A percentile compares a stretch with the other conserved stretches of the same genome.
Evolutionary conservation across 2,888 invertebrate genomes (phyloP).

Genomic region (Dicycla oo): DNA sequence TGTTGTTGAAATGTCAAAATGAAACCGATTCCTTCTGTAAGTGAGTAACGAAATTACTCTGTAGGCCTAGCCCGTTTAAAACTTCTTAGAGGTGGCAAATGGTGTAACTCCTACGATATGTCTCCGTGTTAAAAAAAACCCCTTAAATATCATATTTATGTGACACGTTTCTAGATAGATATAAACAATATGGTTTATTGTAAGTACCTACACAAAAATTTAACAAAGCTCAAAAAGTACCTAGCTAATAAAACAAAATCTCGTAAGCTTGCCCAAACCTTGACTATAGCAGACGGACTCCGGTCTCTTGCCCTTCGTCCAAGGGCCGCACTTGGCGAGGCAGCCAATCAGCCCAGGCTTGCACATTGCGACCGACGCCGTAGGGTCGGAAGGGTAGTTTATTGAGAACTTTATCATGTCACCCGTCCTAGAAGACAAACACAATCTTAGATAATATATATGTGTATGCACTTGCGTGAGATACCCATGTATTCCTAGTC

Average conservation of each 20-base stretch:
- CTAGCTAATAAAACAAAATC: neutral
- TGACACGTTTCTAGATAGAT: neutral
- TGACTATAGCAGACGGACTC: conserved; percentile 91
- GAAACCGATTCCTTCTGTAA: too few species aligned
- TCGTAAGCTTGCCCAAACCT: conserved; percentile 75
- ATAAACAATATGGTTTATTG: neutral
- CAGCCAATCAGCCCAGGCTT: conserved; percentile 92
- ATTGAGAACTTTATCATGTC: conserved; percentile 90
- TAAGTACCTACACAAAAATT: neutral
- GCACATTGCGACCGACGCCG: conserved; percentile 85
- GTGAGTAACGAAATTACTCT: too few species aligned
- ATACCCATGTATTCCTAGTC: neutral
- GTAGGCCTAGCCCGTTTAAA: too few species aligned
- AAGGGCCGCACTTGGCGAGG: conserved; percentile 91
- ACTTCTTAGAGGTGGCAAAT: neutral
- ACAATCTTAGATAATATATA: neutral
- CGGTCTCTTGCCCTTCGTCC: conserved; percentile 88
- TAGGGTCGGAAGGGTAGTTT: conserved; percentile 90
- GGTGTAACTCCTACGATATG: neutral
- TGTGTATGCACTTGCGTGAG: too few species aligned
- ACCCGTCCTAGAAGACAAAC: conserved; percentile 76
- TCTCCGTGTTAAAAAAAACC: neutral
- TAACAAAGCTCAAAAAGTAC: neutral
- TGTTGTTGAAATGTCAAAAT: too few species aligned
- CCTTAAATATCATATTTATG: neutral